These are phyloP conservation scores for Caenorhabditis afra DNA, from an alignment of 2,888 invertebrate genomes.

Conservation along the genomic window DNA sequence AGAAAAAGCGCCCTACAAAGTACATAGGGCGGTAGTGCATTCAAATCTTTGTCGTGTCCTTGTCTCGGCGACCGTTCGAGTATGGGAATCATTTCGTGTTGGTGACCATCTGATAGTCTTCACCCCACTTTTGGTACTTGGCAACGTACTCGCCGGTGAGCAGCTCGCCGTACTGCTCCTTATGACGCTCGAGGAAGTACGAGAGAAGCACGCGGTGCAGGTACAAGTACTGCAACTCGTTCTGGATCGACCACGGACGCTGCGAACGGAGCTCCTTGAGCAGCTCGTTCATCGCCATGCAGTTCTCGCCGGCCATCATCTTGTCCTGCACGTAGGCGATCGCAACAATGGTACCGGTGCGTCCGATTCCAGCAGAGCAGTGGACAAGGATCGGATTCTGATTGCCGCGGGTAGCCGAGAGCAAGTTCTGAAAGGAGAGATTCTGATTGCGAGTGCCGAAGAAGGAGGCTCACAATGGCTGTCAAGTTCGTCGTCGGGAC, in stretches of 20 bases:
- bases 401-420: constrained; percentile 59
- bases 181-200: constrained; percentile 65
- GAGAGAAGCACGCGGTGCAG: constrained; percentile 61
- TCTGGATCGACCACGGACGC: constrained; percentile 69
- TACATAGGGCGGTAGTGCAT: no score
- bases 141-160: constrained; percentile 32
- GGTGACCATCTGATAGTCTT: constrained; percentile 46
- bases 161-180: constrained; percentile 17
- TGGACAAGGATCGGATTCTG: constrained; percentile 69
- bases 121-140: constrained; percentile 56
- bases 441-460: background rate
- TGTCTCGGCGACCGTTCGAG: no score
- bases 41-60: no score
- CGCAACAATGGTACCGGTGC: constrained; percentile 68
- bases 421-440: constrained; percentile 41
- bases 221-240: constrained; percentile 62
- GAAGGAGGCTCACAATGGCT: constrained; percentile 34
- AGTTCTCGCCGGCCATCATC: constrained; percentile 47
- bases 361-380: constrained; percentile 73
- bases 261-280: constrained; percentile 65
- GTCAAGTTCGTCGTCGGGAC: constrained; percentile 55
- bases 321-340: constrained; percentile 64
- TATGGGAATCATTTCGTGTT: background rate
- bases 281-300: constrained; percentile 61
- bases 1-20: no score